Base-by-base conservation (phyloP, 2,888 invertebrate genomes). In the Herminia tarsipennalis region DNA sequence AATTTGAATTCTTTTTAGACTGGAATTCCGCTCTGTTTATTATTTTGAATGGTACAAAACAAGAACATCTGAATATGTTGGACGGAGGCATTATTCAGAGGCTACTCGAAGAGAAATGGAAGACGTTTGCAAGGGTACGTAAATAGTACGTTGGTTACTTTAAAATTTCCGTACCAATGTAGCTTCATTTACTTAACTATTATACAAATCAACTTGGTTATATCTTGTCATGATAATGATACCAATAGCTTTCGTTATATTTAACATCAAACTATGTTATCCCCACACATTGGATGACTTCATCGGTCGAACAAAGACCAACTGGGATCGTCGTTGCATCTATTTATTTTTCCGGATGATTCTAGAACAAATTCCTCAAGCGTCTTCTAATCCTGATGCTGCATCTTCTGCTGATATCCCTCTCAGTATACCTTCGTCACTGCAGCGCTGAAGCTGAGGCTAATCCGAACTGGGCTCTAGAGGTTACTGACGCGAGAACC, bases 1-100 rank as follows among this genome's bases (percentile, higher is more conserved):
- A n/a, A n/a, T n/a, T n/a, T n/a, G n/a, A n/a, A n/a, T n/a, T n/a
- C n/a, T 38, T 43, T 60, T 56, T 84, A 99, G 99, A 99, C 91
- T 98, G 98, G 98, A 98, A 98, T 83, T 99, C 99, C 0, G 99
- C 99, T 0, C 91, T 99, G 40, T 98, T 99, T 86, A 98, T 99
- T 59, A 99, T 99, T 71, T 92, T 99, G 52, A 98, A 99, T 78
- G 99, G 99, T 41, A 98, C 97, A 5, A 99, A 98, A 77, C 97
- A 98, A 73, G 99, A 98, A 73, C 99, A 99, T 93, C 93, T 99
- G 78, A 98, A 99, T 81, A 99, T 99, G 99, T 92, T 99, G 71
- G 98, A 98, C 77, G 98, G 99, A 33, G 99, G 99, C 18, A 99
- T 99, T 43, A 99, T 99, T 74, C 98, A 99, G 80, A 94, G 98